phyloP scores from a whole-genome alignment of 2,888 invertebrate genomes.

The Ephialtes manifestator region DNA sequence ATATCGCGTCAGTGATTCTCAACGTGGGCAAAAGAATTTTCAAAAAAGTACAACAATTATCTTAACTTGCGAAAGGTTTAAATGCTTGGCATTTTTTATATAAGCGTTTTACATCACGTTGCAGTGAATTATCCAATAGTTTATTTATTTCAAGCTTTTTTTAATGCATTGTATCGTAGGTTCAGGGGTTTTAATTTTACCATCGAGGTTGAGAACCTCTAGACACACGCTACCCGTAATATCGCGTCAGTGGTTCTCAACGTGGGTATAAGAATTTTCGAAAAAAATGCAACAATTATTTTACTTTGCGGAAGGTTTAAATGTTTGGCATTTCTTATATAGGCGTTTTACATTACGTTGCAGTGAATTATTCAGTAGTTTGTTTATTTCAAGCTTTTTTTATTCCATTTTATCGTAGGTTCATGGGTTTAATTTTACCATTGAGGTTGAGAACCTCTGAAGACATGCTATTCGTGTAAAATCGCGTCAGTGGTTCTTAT shows the following conservation, averaged over 20 bases:
- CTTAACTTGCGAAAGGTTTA: not conserved
- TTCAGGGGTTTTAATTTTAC: not conserved
- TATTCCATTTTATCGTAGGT: not conserved
- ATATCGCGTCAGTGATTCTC: no score
- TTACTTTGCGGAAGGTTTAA: not conserved
- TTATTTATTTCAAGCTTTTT: not conserved
- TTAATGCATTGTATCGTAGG: not conserved
- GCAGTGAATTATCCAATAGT: not conserved
- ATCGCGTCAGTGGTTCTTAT: no score
- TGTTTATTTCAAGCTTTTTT: not conserved
- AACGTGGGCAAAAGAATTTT: no score
- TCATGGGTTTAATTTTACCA: not conserved
- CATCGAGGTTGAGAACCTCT: constrained; percentile 25
- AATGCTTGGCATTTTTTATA: not conserved
- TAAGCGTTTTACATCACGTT: no score
- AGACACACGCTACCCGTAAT: constrained; percentile 37
- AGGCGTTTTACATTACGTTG: no score
- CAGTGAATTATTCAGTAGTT: not conserved
- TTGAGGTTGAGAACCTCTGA: constrained; percentile 28
- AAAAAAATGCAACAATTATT: no score
- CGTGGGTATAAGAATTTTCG: no score
- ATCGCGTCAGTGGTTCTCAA: no score
- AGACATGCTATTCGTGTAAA: constrained; percentile 36
- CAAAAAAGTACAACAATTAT: no score
- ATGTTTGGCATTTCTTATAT: not conserved